Evolutionary conservation across 2,888 invertebrate species (phyloP).

Genomic region (Gortyna flavago): DNA sequence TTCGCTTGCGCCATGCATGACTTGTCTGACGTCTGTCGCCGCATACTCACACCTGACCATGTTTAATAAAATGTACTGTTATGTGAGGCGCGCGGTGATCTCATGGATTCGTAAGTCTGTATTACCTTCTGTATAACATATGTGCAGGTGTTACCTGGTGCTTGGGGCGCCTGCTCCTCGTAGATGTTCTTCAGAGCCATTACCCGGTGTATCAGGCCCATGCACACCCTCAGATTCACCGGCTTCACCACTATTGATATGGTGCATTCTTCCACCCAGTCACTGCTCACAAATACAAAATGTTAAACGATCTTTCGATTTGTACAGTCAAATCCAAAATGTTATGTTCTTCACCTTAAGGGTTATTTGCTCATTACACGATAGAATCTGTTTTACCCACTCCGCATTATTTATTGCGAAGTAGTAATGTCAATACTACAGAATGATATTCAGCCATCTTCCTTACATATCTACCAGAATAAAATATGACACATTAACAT

Average conservation of each 20-base stretch:
- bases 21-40: not conserved
- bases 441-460: not conserved
- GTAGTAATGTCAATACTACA: not conserved
- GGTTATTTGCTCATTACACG: not conserved
- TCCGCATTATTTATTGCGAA: not conserved
- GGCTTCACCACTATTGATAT: slow-evolving; percentile 4
- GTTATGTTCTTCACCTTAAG: not conserved
- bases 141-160: slow-evolving; percentile 5
- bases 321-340: not conserved
- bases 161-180: not conserved
- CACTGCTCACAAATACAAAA: slow-evolving; percentile 9
- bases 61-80: not conserved
- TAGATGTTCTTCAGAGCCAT: not conserved
- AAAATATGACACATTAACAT: no score
- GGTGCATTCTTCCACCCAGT: not conserved
- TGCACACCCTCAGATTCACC: not conserved
- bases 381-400: not conserved
- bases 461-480: not conserved
- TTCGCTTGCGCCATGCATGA: not conserved
- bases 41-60: not conserved
- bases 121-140: not conserved
- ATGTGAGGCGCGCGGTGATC: not conserved
- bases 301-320: not conserved
- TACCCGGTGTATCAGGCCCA: slow-evolving; percentile 7
- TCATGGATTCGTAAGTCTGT: not conserved